Evolutionary conservation across 2,113 vertebrate genomes (phyloP).

Genomic region (Passer montanus): DNA sequence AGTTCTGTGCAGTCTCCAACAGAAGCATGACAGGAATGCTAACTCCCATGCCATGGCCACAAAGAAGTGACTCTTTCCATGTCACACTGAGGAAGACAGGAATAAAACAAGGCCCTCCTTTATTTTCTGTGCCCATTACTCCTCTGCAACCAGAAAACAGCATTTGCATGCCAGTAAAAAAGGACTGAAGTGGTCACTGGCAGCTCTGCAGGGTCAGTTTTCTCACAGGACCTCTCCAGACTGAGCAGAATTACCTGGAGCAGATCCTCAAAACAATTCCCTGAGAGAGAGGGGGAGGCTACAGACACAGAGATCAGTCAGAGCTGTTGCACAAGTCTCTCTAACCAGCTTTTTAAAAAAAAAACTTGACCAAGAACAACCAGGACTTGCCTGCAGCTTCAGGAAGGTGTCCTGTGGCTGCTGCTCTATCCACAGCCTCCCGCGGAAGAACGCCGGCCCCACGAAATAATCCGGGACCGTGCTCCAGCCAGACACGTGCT

Average conservation of each 20-base stretch:
- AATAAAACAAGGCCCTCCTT: not conserved
- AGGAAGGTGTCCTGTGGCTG: conserved; percentile 89
- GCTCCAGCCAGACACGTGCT: conserved; percentile 73
- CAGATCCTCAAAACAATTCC: not conserved
- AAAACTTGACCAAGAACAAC: no score
- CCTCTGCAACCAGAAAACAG: not conserved
- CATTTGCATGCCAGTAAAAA: not conserved
- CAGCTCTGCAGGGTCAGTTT: not conserved
- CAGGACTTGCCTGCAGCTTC: conserved; percentile 83
- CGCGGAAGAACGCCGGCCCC: conserved; percentile 87
- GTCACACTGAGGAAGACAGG: not conserved
- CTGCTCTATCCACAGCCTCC: conserved; percentile 77
- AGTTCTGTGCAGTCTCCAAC: not conserved
- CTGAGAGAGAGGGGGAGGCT: not conserved
- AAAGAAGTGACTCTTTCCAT: not conserved
- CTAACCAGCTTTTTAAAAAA: not conserved
- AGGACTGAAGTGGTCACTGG: not conserved
- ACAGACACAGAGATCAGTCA: not conserved
- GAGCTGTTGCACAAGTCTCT: not conserved
- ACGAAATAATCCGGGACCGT: conserved; percentile 69
- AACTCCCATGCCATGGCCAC: not conserved
- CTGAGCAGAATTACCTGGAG: not conserved
- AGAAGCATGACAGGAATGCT: not conserved
- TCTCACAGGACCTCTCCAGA: not conserved
- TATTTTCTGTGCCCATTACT: not conserved